Base-by-base conservation (phyloP, 2,888 invertebrate species). In the Agrotis ipsilon region DNA sequence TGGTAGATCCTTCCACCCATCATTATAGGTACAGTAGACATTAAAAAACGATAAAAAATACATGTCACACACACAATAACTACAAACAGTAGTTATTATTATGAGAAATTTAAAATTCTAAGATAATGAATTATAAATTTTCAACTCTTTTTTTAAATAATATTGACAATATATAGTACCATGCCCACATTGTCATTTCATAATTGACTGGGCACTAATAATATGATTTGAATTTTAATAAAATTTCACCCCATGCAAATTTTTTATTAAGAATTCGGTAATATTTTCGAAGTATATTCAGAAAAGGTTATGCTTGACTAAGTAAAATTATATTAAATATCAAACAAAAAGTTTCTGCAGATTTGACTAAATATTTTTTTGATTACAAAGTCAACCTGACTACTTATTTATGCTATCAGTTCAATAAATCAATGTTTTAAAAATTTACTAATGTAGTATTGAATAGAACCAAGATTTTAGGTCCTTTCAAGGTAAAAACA, bases 1-100 rank as follows among this genome's bases (percentile, higher is more conserved):
- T 94, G 97, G 97, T 96, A 97, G 97, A 95, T 97, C 97, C 97
- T 97, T 96, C 96, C 96, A 95, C 92, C 94, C 95, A 94, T 94
- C 94, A 95, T 93, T 91, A 92, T 92, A 95, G 94, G 94, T 94
- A 94, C 89, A 96, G 95, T 93, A 93, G 95, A 96, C 94, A 94
- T 95, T 95, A 95, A 95, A 94, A 94, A 92, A 94, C 90, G 92
- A 94, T 92, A 94, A 96, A 96, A 94, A 96, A 92, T 92, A 95
- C 94, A 95, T 93, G 94, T 96, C 96, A 96, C 95, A 96, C 92
- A 96, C 92, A 96, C 89, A 71, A 92, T 92, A 90, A 92, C 94
- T 93, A 94, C 89, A 72, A 75, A 62, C 24, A 58, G 84, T 85
- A 85, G 84, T 85, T 86, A 86, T 85, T 78, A 84, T 78, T 76